These are phyloP conservation scores for Misgurnus mizolepis DNA, from an alignment of 2,113 vertebrate species.

Conservation along the genomic window DNA sequence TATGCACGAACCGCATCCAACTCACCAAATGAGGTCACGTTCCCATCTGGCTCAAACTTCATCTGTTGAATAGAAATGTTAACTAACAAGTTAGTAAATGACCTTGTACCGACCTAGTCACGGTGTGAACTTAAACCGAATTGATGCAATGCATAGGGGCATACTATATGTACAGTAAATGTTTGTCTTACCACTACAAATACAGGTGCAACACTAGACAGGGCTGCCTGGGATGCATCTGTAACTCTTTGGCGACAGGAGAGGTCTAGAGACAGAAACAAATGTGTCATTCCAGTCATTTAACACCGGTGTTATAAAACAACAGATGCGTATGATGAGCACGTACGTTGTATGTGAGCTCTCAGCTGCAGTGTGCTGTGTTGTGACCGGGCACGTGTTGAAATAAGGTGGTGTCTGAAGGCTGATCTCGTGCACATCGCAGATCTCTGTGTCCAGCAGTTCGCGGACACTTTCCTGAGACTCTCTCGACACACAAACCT, in stretches of 20 bases:
- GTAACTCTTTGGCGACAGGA: constrained; percentile 62
- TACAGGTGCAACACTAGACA: constrained; percentile 83
- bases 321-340: not conserved
- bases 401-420: constrained; percentile 35
- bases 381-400: constrained; percentile 2
- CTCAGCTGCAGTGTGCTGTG: not conserved
- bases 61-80: constrained; percentile 75
- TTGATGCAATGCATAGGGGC: too few species aligned
- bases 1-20: constrained; percentile 34
- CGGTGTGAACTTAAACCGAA: not conserved
- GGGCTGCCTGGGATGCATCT: constrained; percentile 79
- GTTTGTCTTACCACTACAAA: constrained; percentile 87
- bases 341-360: constrained; percentile 8
- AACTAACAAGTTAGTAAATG: not conserved
- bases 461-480: constrained; percentile 38
- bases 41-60: constrained; percentile 90
- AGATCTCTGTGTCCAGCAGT: constrained; percentile 45
- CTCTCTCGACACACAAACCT: constrained; percentile 32
- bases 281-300: not conserved
- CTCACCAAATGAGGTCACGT: constrained; percentile 89
- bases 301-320: not conserved
- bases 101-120: not conserved
- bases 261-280: constrained; percentile 62
- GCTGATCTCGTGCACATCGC: constrained; percentile 20
- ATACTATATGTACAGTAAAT: not conserved